These are phyloP conservation scores for Cephus runcator DNA, from an alignment of 2,888 invertebrate genomes.

Conservation along the genomic window DNA sequence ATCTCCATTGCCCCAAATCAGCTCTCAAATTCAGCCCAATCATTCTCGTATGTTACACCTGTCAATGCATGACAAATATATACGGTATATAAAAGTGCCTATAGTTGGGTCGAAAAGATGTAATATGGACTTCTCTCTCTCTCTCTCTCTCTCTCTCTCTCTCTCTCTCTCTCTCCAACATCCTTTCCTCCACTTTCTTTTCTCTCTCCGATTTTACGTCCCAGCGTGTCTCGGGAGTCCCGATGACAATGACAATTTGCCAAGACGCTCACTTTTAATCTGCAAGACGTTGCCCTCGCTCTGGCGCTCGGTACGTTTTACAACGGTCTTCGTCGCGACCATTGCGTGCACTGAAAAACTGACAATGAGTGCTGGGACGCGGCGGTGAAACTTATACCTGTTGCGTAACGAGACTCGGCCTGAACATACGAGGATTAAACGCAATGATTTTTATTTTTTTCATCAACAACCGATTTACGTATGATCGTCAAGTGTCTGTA, in stretches of 20 bases:
- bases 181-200: background rate
- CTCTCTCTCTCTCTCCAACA: no score
- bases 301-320: background rate
- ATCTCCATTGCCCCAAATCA: background rate
- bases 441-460: background rate
- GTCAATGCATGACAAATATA: background rate
- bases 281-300: background rate
- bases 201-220: background rate
- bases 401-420: constrained; percentile 28
- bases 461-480: background rate
- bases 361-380: background rate
- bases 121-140: background rate
- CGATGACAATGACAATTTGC: background rate
- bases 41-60: background rate
- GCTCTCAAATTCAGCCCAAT: background rate
- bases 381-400: constrained; percentile 31
- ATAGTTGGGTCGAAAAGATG: background rate
- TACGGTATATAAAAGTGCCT: background rate
- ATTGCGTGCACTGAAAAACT: background rate
- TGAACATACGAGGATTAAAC: background rate
- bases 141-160: no score
- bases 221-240: background rate
- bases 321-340: background rate
- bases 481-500: background rate
- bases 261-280: background rate